Conservation (phyloP, 2,888 invertebrate species). For the Charanyca ferruginea region DNA sequence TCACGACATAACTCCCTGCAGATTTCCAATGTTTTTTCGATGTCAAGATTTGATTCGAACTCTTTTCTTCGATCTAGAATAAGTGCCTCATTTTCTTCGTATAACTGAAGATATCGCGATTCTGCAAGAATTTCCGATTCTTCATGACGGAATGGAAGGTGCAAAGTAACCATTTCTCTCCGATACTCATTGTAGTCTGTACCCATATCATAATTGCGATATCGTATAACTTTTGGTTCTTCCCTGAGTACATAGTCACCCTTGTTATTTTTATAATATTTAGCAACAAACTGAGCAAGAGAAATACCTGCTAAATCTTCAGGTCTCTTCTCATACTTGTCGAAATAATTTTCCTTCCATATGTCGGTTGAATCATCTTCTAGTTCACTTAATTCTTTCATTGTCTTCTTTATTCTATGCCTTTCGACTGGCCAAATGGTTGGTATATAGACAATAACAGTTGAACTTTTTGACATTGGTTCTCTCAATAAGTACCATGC, state of each 20-base stretch:
- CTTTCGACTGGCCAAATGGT: background rate
- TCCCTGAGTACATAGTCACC: conserved; percentile 49
- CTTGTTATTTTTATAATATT: conserved; percentile 6
- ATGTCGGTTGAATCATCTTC: conserved; percentile 7
- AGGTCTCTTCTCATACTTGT: conserved; percentile 8
- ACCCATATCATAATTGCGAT: conserved; percentile 73
- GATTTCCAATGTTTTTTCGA: conserved; percentile 6
- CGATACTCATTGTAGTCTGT: conserved; percentile 69
- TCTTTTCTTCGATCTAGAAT: conserved; percentile 10
- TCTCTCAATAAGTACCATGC: conserved; percentile 9
- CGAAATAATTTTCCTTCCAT: conserved; percentile 9
- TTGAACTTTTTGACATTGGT: conserved; percentile 5
- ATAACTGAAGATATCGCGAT: conserved; percentile 9
- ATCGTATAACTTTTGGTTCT: conserved; percentile 68
- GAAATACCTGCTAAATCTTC: background rate
- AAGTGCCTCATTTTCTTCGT: conserved; percentile 5
- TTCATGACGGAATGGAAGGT: conserved; percentile 4
- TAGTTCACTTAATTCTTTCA: conserved; percentile 4
- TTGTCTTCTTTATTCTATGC: conserved; percentile 4
- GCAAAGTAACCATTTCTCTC: conserved; percentile 67
- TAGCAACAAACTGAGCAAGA: conserved; percentile 11
- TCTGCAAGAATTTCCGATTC: conserved; percentile 8
- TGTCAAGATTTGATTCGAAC: conserved; percentile 10
- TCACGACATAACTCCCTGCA: conserved; percentile 12
- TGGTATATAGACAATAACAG: conserved; percentile 4